phyloP scores from a whole-genome alignment of 2,797 vertebrate species.

The Pseudomugil gertrudae region DNA sequence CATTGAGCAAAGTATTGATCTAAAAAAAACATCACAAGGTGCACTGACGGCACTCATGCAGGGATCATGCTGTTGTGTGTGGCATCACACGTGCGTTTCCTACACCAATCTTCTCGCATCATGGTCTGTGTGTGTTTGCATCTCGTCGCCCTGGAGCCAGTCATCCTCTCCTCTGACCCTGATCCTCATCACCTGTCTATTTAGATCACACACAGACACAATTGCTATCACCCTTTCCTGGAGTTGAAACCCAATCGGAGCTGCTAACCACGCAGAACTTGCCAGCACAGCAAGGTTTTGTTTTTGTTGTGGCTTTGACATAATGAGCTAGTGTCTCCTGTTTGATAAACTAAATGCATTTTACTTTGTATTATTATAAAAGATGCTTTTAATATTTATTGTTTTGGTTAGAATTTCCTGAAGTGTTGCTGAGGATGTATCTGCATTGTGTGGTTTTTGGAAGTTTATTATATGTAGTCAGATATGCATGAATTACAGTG shows the following conservation, averaged over 20 bases:
- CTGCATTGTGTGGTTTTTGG: too few relatives aligned
- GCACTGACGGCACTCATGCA: conserved; percentile 5
- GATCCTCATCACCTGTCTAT: conserved; percentile 82
- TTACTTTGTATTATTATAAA: background rate
- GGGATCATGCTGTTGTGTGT: conserved; percentile 25
- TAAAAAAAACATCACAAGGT: conserved; percentile 3
- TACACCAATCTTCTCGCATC: too few relatives aligned
- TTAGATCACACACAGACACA: conserved; percentile 68
- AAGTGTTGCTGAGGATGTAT: background rate
- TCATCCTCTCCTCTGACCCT: conserved; percentile 68
- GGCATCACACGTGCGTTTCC: background rate
- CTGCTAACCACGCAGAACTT: conserved; percentile 66
- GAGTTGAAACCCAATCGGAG: conserved; percentile 66
- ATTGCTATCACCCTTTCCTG: conserved; percentile 66
- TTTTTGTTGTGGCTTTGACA: conserved; percentile 52
- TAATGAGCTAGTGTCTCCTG: conserved; percentile 35
- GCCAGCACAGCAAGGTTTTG: conserved; percentile 64
- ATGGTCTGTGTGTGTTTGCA: conserved; percentile 43
- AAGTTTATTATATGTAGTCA: too few relatives aligned
- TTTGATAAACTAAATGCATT: conserved; percentile 29
- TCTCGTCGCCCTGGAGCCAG: conserved; percentile 71
- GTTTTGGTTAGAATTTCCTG: background rate
- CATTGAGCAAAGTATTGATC: conserved; percentile 16
- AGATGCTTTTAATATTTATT: background rate
- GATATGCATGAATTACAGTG: too few relatives aligned